A percentile compares a stretch with the other conserved stretches of the same genome.
Evolutionary conservation across 2,797 vertebrate genomes (phyloP).

Genomic region (Rhinatrema bivittatum): DNA sequence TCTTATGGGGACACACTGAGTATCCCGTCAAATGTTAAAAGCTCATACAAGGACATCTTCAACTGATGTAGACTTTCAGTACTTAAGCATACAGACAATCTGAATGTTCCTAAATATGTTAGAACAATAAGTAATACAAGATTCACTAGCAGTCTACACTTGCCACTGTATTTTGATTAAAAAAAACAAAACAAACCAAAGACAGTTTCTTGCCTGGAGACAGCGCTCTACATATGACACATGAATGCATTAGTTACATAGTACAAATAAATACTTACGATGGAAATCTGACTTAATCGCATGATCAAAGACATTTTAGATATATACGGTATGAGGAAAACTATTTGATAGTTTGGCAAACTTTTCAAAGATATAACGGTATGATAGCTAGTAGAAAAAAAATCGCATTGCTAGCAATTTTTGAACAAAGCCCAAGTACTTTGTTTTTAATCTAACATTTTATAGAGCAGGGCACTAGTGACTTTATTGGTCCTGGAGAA

Average conservation of each 20-base stretch:
- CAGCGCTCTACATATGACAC: conserved; percentile 4
- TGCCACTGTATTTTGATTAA: conserved; percentile 5
- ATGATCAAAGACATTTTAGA: conserved; percentile 30
- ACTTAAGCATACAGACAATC: not conserved
- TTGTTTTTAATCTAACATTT: no score
- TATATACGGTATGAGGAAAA: conserved; percentile 31
- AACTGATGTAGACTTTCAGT: no score
- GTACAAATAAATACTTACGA: no score
- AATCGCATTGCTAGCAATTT: no score
- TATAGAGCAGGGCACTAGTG: no score
- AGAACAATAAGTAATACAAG: not conserved
- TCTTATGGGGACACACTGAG: no score
- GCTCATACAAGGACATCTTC: no score
- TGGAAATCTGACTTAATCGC: conserved; percentile 23
- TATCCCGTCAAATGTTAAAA: no score
- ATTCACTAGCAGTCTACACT: not conserved
- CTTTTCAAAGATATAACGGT: conserved; percentile 1
- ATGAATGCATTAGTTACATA: no score
- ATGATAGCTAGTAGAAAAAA: no score
- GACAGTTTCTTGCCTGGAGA: not conserved
- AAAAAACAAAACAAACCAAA: not conserved
- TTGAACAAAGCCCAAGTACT: no score
- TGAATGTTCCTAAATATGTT: not conserved
- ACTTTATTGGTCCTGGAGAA: no score
- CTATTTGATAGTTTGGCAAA: conserved; percentile 23